These are phyloP conservation scores for Otolemur garnettii DNA, from an alignment of 2,113 vertebrate species.

Conservation along the genomic window DNA sequence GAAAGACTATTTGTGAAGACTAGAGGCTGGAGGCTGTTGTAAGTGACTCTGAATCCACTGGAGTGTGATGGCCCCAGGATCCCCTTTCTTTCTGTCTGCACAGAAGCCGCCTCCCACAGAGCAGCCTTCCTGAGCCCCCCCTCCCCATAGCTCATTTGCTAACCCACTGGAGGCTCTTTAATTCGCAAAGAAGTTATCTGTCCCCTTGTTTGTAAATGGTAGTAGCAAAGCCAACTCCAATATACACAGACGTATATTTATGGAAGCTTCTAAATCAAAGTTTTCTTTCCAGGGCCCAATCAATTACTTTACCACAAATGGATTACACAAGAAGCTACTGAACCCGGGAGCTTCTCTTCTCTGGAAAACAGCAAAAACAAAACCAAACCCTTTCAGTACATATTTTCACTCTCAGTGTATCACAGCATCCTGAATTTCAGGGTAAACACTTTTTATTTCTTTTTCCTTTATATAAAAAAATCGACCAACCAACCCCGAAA, in stretches of 20 bases:
- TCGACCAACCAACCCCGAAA: not conserved
- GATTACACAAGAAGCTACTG: conserved; percentile 65
- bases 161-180: not conserved
- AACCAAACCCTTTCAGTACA: conserved; percentile 56
- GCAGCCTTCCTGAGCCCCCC: not conserved
- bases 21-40: conserved; percentile 64
- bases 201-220: conserved; percentile 55
- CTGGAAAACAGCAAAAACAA: not conserved
- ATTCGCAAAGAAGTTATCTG: conserved; percentile 56
- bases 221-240: conserved; percentile 71
- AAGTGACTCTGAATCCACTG: conserved; percentile 51
- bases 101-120: not conserved
- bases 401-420: conserved; percentile 72
- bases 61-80: conserved; percentile 19
- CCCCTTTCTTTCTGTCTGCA: conserved; percentile 16
- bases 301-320: conserved; percentile 68
- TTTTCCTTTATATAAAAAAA: conserved; percentile 47
- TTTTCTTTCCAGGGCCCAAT: not conserved
- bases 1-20: conserved; percentile 65
- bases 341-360: conserved; percentile 62
- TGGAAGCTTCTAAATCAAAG: conserved; percentile 37
- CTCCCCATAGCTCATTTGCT: conserved; percentile 5
- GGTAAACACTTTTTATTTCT: conserved; percentile 57
- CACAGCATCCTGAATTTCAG: conserved; percentile 77
- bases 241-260: conserved; percentile 26